Percentiles rank a stretch among this genome's conserved stretches.
Conservation (phyloP, 2,113 vertebrate species). For the Megaceryle maxima region DNA sequence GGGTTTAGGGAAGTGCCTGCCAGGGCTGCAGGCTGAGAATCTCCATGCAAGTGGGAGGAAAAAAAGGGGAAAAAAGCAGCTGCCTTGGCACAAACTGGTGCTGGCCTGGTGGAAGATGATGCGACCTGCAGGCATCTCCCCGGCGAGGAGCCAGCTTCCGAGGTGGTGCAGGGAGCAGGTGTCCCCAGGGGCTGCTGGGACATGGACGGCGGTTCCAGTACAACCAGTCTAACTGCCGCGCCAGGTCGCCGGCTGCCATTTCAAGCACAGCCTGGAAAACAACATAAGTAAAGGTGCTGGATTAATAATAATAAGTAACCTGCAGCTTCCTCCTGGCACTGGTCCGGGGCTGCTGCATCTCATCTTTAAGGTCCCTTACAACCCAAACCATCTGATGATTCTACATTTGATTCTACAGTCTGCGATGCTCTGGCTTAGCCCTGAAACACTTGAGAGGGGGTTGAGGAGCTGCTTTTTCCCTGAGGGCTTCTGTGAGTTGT, state of each 20-base stretch:
- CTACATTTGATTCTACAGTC: too few species aligned
- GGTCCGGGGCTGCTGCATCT: not conserved
- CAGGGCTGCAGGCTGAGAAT: not conserved
- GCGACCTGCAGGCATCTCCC: not conserved
- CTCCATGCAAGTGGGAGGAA: fast-evolving
- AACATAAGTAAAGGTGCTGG: not conserved
- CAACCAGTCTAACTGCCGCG: not conserved
- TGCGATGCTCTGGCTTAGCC: not conserved
- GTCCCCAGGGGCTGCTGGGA: not conserved
- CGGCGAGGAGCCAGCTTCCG: fast-evolving
- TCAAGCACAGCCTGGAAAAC: not conserved
- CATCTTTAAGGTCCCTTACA: not conserved
- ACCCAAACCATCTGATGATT: too few species aligned
- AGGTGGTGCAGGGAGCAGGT: fast-evolving
- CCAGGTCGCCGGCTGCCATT: not conserved
- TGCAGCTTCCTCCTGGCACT: not conserved
- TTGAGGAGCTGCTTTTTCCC: not conserved
- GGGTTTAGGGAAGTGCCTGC: too few species aligned
- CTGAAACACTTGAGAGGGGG: fast-evolving
- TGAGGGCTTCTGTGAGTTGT: too few species aligned
- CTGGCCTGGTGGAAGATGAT: not conserved
- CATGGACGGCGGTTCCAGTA: not conserved
- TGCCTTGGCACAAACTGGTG: not conserved
- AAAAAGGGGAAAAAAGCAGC: not conserved
- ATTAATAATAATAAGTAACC: not conserved